Evolutionary conservation across 2,113 vertebrate species (phyloP), one percentile per base, ranked within the genome.

Genomic region (Miniopterus natalensis): DNA sequence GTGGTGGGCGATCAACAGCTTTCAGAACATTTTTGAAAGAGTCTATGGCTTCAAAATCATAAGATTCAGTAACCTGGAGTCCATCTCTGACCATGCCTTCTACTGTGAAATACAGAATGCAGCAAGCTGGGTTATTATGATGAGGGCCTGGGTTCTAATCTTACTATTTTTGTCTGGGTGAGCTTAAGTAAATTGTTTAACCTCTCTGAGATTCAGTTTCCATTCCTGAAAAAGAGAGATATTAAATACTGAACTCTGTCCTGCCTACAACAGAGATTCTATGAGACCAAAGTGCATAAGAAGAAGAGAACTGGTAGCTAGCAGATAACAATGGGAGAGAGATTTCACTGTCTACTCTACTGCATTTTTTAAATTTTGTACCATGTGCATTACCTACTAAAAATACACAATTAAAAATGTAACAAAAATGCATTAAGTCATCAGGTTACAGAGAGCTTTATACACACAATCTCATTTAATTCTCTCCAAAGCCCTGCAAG

Each of bases 351-450:
- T n/a, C 66, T 36, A 61, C 29, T 21, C 45, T 55, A 53, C 49
- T 25, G 11, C 17, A 51, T 5, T 68, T 88, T 79, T 11, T 18
- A 2, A 59, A 40, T 78, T 85, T 53, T 84, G n/a, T n/a, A 17
- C 80, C 49, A 61, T 2, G 27, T 77, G 45, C 23, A 63, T 63
- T 73, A 57, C 8, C 36, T 83, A 51, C 74, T 55, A 93, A 95
- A 96, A 95, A 65, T 53, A 83, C 7, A 91, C 96, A 90, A 81
- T 92, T 86, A 68, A 92, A 97, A 95, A 93, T 90, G 42, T 49
- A 91, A 93, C 80, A 86, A 75, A 92, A 89, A 81, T 15, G 55
- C 27, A 53, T 59, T 49, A 89, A 59, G 79, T 74, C 87, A 42
- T 71, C 65, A 96, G 84, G 87, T 80, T 86, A 92, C 4, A 55